Evolutionary conservation across 2,888 invertebrate species (phyloP).

Genomic region (Cantharis lateralis): DNA sequence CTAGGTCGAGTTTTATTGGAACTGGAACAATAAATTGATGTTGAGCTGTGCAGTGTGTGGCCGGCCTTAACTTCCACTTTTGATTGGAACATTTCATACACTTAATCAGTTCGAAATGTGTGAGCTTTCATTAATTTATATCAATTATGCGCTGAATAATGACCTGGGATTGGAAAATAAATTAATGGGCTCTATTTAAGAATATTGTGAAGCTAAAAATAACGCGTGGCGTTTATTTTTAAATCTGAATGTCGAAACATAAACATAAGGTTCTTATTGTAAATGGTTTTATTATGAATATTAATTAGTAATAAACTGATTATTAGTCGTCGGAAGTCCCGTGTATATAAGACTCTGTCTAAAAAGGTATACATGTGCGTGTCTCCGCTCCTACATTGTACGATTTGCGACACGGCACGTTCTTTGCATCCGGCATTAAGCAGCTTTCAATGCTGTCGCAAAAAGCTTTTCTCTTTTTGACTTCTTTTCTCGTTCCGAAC

Average conservation of each 20-base stretch:
- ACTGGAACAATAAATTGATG: background rate
- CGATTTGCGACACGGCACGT: conserved; percentile 24
- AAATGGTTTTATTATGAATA: conserved; percentile 30
- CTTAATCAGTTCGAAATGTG: background rate
- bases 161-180: background rate
- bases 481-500: background rate
- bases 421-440: conserved; percentile 22
- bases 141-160: background rate
- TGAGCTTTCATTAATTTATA: background rate
- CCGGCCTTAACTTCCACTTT: background rate
- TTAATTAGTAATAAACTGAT: conserved; percentile 34
- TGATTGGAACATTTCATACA: background rate
- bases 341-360: conserved; percentile 30
- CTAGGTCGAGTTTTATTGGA: background rate
- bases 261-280: conserved; percentile 16
- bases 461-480: conserved; percentile 11
- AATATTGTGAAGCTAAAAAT: background rate
- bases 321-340: conserved; percentile 37
- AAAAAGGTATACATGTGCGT: conserved; percentile 32
- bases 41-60: background rate
- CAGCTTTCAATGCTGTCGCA: conserved; percentile 16
- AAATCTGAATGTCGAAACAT: background rate
- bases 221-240: background rate
- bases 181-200: background rate
- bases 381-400: conserved; percentile 19